Evolutionary conservation across 1,140 invertebrate genomes (phyloP).

Genomic region (Sitobion miscanthi): DNA sequence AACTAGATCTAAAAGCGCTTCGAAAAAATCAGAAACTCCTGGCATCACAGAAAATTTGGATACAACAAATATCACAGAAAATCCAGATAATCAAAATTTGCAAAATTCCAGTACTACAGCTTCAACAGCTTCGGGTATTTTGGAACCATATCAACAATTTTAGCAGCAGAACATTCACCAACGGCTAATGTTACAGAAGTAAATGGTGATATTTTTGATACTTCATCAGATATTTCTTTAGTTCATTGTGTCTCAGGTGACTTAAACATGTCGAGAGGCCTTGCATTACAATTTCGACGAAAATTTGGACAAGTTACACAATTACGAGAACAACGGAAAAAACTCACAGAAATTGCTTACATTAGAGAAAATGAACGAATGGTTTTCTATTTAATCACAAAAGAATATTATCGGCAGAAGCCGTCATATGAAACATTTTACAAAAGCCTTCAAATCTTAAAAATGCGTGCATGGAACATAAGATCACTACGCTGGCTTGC

Average conservation of each 20-base stretch:
- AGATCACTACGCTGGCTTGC: background rate
- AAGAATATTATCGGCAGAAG: background rate
- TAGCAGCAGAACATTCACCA: background rate
- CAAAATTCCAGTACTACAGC: no score
- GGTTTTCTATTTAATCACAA: background rate
- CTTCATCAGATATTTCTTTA: background rate
- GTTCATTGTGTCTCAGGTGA: background rate
- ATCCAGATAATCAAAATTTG: background rate
- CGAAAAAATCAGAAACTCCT: background rate
- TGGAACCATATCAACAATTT: background rate
- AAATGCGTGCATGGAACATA: background rate
- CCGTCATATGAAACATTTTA: background rate
- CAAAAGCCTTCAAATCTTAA: background rate
- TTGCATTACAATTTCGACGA: background rate
- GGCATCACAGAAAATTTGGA: background rate
- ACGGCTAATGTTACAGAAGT: background rate
- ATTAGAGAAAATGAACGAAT: background rate
- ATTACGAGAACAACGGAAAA: no score
- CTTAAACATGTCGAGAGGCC: background rate
- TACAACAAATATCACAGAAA: background rate
- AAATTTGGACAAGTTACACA: background rate
- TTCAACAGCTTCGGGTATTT: no score
- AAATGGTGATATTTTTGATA: background rate
- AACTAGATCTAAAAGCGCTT: background rate
- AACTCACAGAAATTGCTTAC: background rate